Evolutionary conservation across 2,888 invertebrate species (phyloP).

Genomic region (Drosophila vallismaia): DNA sequence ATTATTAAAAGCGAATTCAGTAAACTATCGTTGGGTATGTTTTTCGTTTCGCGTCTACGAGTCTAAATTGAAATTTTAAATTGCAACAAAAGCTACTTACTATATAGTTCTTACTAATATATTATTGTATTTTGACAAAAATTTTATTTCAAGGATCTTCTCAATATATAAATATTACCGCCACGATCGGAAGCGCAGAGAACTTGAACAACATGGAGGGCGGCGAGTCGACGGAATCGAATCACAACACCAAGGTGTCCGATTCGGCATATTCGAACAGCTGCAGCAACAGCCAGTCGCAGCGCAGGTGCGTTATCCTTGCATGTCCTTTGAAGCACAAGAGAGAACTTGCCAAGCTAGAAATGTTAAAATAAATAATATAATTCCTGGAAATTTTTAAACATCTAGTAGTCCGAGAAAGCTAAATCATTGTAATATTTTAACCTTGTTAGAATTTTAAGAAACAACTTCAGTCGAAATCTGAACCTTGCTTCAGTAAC

Average conservation of each 20-base stretch:
- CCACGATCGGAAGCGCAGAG: neutral
- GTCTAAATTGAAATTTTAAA: neutral
- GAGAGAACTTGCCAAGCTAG: neutral
- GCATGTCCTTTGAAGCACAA: too few relatives aligned
- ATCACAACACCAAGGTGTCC: slow-evolving; percentile 85
- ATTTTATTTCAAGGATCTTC: neutral
- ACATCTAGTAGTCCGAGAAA: too few relatives aligned
- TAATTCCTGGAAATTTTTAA: too few relatives aligned
- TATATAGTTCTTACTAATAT: neutral
- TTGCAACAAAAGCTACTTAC: neutral
- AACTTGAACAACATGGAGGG: slow-evolving; percentile 75
- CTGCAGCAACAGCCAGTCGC: slow-evolving; percentile 92
- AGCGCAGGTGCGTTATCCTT: slow-evolving; percentile 87
- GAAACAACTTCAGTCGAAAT: too few relatives aligned
- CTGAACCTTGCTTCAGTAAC: too few relatives aligned
- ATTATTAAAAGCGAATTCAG: neutral
- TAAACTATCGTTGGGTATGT: slow-evolving; percentile 2
- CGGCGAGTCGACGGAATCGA: slow-evolving; percentile 81
- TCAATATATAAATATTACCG: neutral
- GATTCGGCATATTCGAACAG: slow-evolving; percentile 93
- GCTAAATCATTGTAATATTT: too few relatives aligned
- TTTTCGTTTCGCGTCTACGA: neutral
- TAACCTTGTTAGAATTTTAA: too few relatives aligned
- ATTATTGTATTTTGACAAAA: neutral
- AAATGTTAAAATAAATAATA: too few relatives aligned